Base-by-base conservation (phyloP, 1,140 invertebrate species). In the Heliothis virescens region DNA sequence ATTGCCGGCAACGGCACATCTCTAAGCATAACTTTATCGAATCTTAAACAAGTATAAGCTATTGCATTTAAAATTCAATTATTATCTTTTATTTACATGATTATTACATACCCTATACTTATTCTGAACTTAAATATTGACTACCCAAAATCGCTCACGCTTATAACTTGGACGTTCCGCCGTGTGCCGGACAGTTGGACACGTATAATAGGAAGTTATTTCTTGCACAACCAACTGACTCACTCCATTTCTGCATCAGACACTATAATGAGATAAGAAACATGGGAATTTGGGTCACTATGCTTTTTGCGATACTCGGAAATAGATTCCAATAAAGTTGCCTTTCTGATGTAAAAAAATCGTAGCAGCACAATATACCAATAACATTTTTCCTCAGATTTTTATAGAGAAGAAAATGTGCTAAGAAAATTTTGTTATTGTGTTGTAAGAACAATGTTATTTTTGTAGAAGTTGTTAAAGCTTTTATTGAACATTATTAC, bases 161-260 rank as follows among this genome's bases (percentile, higher is more conserved):
- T 67, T 57, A 55, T 69, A 53, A 72, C 71, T 74, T 65, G 18
- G 7, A 41, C 21, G 57, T 57, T 34, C 21, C 59, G 21, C 65
- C 26, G 62, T 82, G 83, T 34, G 50, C 62, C 53, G 79, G 81
- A 85, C 83, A 83, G 81, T 84, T 85, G 79, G 85, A 87, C 83
- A 83, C 74, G 80, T 81, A 83, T 83, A 85, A 85, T 79, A 79
- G 80, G 74, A 83, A 86, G 82, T 84, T 84, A 87, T 87, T 83
- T 83, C 84, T 84, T 84, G 72, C 73, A 59, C 79, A 74, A 81
- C 67, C 74, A 77, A 84, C 82, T 79, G 77, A 65, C 77, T 82
- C 74, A 81, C 52, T 82, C 72, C 65, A 79, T 69, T 81, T 73
- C 83, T 72, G 74, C 53, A 81, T 82, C 72, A 74, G 79, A 76